Conservation (phyloP, 2,888 invertebrate genomes). For the Drosophila borealis region DNA sequence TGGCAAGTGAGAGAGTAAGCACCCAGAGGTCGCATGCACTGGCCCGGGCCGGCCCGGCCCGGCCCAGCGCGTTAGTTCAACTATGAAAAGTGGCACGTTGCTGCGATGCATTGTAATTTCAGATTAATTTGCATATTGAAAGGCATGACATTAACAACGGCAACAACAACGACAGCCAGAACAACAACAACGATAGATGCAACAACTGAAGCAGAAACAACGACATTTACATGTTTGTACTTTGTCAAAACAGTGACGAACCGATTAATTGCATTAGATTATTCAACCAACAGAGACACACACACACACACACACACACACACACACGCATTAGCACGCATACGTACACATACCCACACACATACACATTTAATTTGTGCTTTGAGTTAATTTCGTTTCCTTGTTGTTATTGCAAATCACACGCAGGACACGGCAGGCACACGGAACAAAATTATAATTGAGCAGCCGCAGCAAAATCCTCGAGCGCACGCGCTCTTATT, state of each 20-base stretch:
- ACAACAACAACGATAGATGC: slow-evolving; percentile 1
- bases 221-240: slow-evolving; percentile 62
- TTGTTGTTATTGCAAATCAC: slow-evolving; percentile 72
- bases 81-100: slow-evolving; percentile 31
- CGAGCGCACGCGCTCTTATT: slow-evolving; percentile 62
- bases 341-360: slow-evolving; percentile 1
- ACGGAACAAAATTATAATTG: slow-evolving; percentile 75
- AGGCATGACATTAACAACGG: slow-evolving; percentile 23
- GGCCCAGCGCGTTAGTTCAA: slow-evolving; percentile 17
- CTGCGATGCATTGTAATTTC: slow-evolving; percentile 62
- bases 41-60: slow-evolving; percentile 19
- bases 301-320: slow-evolving; percentile 16
- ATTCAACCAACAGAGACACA: slow-evolving; percentile 36
- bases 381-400: slow-evolving; percentile 76
- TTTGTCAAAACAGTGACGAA: slow-evolving; percentile 74
- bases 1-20: background rate
- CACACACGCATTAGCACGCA: slow-evolving; percentile 5
- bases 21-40: slow-evolving; percentile 5
- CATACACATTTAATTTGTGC: slow-evolving; percentile 61
- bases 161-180: slow-evolving; percentile 6
- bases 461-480: slow-evolving; percentile 67
- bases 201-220: slow-evolving; percentile 35
- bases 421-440: slow-evolving; percentile 48
- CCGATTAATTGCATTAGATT: slow-evolving; percentile 82
- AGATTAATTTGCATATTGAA: slow-evolving; percentile 76